Evolutionary conservation across 2,113 vertebrate species (phyloP).

Genomic region (Toxotes jaculatrix): DNA sequence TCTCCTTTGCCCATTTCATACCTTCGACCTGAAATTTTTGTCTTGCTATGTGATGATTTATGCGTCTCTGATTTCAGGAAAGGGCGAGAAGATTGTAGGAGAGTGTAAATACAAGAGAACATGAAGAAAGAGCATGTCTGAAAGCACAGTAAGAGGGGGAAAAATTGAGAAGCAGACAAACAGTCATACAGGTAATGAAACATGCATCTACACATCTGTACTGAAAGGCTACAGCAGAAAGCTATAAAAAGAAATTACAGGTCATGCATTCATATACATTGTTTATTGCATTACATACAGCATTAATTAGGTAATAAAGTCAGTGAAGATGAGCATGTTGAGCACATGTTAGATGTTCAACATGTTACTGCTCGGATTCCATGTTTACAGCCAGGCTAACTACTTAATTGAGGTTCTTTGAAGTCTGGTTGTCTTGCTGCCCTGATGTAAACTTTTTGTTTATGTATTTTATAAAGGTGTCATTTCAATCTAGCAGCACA

Average conservation of each 20-base stretch:
- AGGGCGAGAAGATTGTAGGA: not conserved
- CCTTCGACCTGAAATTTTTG: not conserved
- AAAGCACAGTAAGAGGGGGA: not conserved
- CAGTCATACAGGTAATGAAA: not conserved
- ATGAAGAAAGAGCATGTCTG: not conserved
- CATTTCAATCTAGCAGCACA: not conserved
- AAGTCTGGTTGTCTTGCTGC: conserved; percentile 28
- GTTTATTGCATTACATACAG: conserved; percentile 43
- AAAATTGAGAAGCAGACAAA: not conserved
- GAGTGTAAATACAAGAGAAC: not conserved
- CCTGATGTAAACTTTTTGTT: conserved; percentile 24
- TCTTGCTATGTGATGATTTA: not conserved
- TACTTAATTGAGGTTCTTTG: conserved; percentile 38
- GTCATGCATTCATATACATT: conserved; percentile 18
- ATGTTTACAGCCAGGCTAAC: conserved; percentile 31
- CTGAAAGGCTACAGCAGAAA: conserved; percentile 2
- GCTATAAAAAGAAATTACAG: conserved; percentile 1
- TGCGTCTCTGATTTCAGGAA: not conserved
- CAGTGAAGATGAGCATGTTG: conserved; percentile 39
- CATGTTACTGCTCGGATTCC: conserved; percentile 40
- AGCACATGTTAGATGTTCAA: conserved; percentile 61
- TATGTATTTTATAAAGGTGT: conserved; percentile 12
- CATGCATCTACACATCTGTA: not conserved
- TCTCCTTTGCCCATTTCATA: not conserved
- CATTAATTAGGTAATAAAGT: conserved; percentile 60